Evolutionary conservation across 64 coral and sea anemone species (phyloP), one percentile per base, ranked within the genome.

Genomic region (Stylophora pistillata): DNA sequence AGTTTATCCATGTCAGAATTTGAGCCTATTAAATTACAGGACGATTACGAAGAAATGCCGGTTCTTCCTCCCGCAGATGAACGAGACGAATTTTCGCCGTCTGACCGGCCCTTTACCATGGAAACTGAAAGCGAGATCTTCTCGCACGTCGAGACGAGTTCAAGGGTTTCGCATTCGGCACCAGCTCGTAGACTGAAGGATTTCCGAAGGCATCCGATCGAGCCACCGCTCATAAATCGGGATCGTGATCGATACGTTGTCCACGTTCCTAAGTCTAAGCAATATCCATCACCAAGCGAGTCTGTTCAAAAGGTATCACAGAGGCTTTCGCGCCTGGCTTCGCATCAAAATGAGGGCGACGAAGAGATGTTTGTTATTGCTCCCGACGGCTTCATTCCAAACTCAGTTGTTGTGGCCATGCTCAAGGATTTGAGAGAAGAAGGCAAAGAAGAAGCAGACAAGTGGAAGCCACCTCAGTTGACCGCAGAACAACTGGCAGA

Each of bases 351-450:
- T 28, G 65, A 88, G 15, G 83, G 76, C 23, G 91, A 89, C 47
- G 58, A 86, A 33, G 95, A 98, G 26, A 72, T 47, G 16, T 90
- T 98, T 53, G 81, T 93, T 26, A 95, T 99, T 73, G 97, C 97
- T 10, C 97, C 97, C 10, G 97, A 99, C 91, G 97, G 97, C 21
- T 95, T 93, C 52, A 92, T 99, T 71, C 97, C 97, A 0, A 99
- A 99, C 78, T 99, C 97, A 5, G 97, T 99, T 12, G 97, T 99
- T 12, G 97, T 85, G 12, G 94, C 97, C 26, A 88, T 99, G 52
- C 95, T 99, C 78, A 92, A 95, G 72, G 88, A 85, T 57, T 53
- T 92, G 17, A 83, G 75, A 26, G 60, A 59, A 15, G 91, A 99
- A n/a, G 37, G 23, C 13, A 81, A 76, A 82, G 82, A 91, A 58